These are phyloP conservation scores for Drosophila greeni DNA, from an alignment of 2,888 invertebrate genomes.

Conservation along the genomic window DNA sequence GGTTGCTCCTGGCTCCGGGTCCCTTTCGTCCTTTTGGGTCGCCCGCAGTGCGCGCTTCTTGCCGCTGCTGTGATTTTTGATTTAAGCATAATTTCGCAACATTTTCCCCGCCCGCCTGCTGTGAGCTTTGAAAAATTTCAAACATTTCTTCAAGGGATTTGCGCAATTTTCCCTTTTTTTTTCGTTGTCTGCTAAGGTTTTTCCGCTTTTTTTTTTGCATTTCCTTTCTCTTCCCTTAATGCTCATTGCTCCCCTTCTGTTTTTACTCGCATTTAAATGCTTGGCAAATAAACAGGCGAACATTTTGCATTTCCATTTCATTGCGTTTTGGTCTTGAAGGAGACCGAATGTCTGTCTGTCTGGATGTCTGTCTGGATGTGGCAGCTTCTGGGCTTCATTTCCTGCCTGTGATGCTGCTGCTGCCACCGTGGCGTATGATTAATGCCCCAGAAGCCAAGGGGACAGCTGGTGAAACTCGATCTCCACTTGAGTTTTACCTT, in stretches of 20 bases:
- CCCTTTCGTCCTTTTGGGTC: slow-evolving; percentile 31
- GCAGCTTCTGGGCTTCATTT: slow-evolving; percentile 48
- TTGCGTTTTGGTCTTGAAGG: slow-evolving; percentile 36
- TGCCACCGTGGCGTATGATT: slow-evolving; percentile 67
- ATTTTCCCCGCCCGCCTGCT: slow-evolving; percentile 35
- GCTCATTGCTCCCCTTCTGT: slow-evolving; percentile 7
- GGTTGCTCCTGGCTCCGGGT: slow-evolving; percentile 35
- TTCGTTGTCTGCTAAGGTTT: slow-evolving; percentile 24
- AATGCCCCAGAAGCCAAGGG: slow-evolving; percentile 44
- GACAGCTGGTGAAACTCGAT: slow-evolving; percentile 30
- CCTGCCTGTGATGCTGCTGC: slow-evolving; percentile 29
- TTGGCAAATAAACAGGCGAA: slow-evolving; percentile 68
- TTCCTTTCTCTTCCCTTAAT: background rate
- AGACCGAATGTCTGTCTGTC: slow-evolving; percentile 8
- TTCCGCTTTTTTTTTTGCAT: background rate
- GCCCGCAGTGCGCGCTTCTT: slow-evolving; percentile 41
- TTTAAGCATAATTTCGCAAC: slow-evolving; percentile 72
- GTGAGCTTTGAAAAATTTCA: slow-evolving; percentile 66
- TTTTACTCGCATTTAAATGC: slow-evolving; percentile 63
- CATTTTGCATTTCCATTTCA: slow-evolving; percentile 57
- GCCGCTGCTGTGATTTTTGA: slow-evolving; percentile 67
- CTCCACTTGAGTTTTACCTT: slow-evolving; percentile 2
- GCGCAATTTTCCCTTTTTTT: slow-evolving; percentile 57
- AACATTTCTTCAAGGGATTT: slow-evolving; percentile 71
- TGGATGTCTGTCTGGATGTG: slow-evolving; percentile 11